phyloP scores from a whole-genome alignment of 1,140 invertebrate genomes.

The Ladona fulva region DNA sequence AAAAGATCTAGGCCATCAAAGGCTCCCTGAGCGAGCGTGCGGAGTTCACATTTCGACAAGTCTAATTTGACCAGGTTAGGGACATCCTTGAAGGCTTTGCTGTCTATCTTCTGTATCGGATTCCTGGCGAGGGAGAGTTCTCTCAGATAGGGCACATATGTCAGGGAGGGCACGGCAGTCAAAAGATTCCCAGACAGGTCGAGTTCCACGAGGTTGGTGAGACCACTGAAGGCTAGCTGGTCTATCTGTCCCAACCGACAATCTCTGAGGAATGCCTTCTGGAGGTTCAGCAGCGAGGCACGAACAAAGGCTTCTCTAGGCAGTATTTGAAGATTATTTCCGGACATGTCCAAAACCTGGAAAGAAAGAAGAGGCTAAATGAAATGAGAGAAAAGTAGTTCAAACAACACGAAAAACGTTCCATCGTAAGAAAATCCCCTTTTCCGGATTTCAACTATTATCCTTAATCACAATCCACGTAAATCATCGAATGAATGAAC shows the following conservation, averaged over 20 bases:
- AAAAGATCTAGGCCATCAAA: conserved; percentile 67
- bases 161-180: conserved; percentile 62
- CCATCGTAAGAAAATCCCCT: too few relatives aligned
- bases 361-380: neutral
- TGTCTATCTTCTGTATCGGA: conserved; percentile 66
- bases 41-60: conserved; percentile 69
- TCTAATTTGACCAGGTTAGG: conserved; percentile 73
- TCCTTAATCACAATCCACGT: too few relatives aligned
- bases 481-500: too few relatives aligned
- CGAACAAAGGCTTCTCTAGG: conserved; percentile 68
- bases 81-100: conserved; percentile 62
- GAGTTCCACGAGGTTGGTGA: conserved; percentile 80
- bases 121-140: conserved; percentile 71
- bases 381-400: too few relatives aligned
- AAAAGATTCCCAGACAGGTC: conserved; percentile 77
- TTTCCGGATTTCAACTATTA: too few relatives aligned
- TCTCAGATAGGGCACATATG: conserved; percentile 68
- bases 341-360: conserved; percentile 69
- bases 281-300: conserved; percentile 72
- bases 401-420: too few relatives aligned
- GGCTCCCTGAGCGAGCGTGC: conserved; percentile 62
- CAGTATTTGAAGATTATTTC: conserved; percentile 74
- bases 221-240: conserved; percentile 64
- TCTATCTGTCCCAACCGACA: conserved; percentile 80
- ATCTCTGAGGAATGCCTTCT: conserved; percentile 69